Conservation (phyloP, 2,113 vertebrate species). For the Bambusicola thoracicus region DNA sequence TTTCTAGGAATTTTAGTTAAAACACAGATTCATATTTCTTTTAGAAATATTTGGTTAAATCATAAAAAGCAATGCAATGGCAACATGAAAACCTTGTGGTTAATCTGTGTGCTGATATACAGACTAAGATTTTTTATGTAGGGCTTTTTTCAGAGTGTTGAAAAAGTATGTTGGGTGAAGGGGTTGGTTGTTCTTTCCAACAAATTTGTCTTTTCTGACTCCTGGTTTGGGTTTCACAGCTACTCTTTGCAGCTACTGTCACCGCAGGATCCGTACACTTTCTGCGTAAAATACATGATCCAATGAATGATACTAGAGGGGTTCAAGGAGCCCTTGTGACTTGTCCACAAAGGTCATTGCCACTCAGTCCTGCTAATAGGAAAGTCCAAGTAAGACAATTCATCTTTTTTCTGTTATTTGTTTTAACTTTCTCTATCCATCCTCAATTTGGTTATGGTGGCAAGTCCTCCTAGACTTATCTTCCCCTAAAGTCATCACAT, state of each 20-base stretch:
- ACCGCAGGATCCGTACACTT: not conserved
- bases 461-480: not conserved
- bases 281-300: not conserved
- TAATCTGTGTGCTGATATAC: not conserved
- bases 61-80: not conserved
- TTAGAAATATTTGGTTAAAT: conserved; percentile 1
- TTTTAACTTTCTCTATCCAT: not conserved
- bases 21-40: not conserved
- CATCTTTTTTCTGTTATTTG: fast-evolving
- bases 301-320: not conserved
- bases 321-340: not conserved
- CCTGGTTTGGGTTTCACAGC: not conserved
- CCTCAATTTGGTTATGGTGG: fast-evolving
- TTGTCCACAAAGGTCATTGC: not conserved
- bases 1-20: conserved; percentile 40
- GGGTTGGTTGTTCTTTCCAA: not conserved
- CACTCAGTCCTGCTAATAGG: not conserved
- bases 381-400: not conserved
- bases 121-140: not conserved
- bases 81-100: not conserved
- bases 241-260: not conserved
- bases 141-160: not conserved
- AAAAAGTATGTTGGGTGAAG: not conserved
- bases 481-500: not conserved
- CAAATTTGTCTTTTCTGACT: not conserved